Conservation (phyloP, 92 coral and sea anemone species). For the Umimayanthus chanpuru region DNA sequence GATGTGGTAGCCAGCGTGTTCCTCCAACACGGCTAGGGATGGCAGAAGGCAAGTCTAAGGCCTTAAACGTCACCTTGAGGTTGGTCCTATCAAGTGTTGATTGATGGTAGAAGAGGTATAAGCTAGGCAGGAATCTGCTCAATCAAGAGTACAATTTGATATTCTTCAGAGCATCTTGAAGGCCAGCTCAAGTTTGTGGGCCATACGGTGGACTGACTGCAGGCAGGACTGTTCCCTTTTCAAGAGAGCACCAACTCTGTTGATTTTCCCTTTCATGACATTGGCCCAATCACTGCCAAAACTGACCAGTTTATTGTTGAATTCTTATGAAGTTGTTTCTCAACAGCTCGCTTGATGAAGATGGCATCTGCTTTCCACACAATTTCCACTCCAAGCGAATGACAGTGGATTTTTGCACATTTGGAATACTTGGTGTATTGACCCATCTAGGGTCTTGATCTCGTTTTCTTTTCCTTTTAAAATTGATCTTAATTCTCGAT, state of each 20-base stretch:
- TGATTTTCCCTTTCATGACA: conserved; percentile 22
- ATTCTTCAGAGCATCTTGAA: conserved; percentile 50
- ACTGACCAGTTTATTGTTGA: conserved; percentile 21
- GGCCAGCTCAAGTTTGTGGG: too few relatives aligned
- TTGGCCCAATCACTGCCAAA: conserved; percentile 45
- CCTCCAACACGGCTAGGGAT: conserved; percentile 34
- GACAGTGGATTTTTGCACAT: not conserved
- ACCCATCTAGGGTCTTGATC: too few relatives aligned
- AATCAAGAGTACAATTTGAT: conserved; percentile 13
- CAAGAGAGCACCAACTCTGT: conserved; percentile 49
- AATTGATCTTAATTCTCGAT: too few relatives aligned
- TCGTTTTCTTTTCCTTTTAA: too few relatives aligned
- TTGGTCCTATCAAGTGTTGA: conserved; percentile 46
- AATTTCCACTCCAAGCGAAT: not conserved
- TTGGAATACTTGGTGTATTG: conserved; percentile 36
- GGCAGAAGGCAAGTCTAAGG: conserved; percentile 38
- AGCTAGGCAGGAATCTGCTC: conserved; percentile 31
- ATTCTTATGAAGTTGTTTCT: conserved; percentile 22
- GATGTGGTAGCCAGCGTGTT: conserved; percentile 44
- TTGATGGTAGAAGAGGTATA: conserved; percentile 50
- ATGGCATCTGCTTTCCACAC: conserved; percentile 41
- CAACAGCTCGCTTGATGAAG: conserved; percentile 45
- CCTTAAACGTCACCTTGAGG: conserved; percentile 15
- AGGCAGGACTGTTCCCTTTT: conserved; percentile 36
- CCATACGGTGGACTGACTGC: conserved; percentile 39